A percentile compares a stretch with the other conserved stretches of the same genome.
These are phyloP conservation scores for Macrostomum cliftonense DNA, from an alignment of 2,888 invertebrate genomes.

Conservation along the genomic window DNA sequence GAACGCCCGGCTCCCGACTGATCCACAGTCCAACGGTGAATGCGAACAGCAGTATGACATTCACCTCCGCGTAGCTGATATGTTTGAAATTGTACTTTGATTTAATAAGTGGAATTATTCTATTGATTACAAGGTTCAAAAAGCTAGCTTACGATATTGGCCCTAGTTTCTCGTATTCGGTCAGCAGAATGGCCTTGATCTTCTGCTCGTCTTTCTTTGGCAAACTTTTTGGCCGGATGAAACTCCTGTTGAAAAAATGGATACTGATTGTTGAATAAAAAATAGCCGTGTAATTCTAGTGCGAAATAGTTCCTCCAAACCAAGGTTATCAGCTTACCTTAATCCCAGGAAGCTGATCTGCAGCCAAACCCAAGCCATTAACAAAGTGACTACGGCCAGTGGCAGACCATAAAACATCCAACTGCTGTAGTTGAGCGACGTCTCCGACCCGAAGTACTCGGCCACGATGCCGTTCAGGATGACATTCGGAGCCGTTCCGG, in stretches of 20 bases:
- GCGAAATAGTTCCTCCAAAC: too few species aligned
- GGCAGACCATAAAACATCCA: slow-evolving; percentile 73
- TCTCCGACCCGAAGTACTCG: not conserved
- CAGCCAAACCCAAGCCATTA: slow-evolving; percentile 56
- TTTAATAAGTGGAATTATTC: too few species aligned
- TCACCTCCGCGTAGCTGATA: too few species aligned
- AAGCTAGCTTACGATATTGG: not conserved
- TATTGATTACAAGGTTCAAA: too few species aligned
- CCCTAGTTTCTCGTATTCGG: not conserved
- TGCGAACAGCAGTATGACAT: too few species aligned
- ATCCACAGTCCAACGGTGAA: too few species aligned
- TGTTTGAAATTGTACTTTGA: too few species aligned
- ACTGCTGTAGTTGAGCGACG: slow-evolving; percentile 16
- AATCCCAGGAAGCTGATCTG: slow-evolving; percentile 38
- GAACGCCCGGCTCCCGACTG: too few species aligned
- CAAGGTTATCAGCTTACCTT: not conserved
- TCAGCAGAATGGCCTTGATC: not conserved
- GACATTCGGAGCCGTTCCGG: slow-evolving; percentile 62
- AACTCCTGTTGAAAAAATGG: too few species aligned
- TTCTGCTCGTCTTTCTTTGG: not conserved
- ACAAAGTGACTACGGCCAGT: slow-evolving; percentile 57
- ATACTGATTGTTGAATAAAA: too few species aligned
- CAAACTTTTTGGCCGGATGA: not conserved
- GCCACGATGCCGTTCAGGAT: slow-evolving; percentile 50
- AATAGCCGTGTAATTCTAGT: too few species aligned